Evolutionary conservation across 2,113 vertebrate species (phyloP).

Genomic region (Takifugu bimaculatus): DNA sequence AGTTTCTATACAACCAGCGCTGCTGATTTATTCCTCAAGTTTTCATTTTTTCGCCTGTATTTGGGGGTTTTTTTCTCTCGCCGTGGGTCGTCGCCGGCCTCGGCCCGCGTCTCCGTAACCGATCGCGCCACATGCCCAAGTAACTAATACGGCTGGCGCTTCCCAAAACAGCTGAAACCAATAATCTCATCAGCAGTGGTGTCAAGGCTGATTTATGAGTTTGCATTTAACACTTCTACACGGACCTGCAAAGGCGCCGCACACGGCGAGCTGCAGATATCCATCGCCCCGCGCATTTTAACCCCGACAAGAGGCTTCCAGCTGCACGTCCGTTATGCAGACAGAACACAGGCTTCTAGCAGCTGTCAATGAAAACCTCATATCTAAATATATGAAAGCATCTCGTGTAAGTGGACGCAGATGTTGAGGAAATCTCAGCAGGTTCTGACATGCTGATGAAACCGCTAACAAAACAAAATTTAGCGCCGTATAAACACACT

Average conservation of each 20-base stretch:
- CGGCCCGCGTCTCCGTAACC: conserved; percentile 29
- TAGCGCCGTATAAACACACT: conserved; percentile 50
- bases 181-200: conserved; percentile 55
- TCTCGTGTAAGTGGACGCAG: conserved; percentile 52
- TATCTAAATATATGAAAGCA: conserved; percentile 33
- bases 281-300: conserved; percentile 34
- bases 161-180: conserved; percentile 58
- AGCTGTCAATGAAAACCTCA: conserved; percentile 45
- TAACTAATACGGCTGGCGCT: conserved; percentile 30
- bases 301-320: conserved; percentile 30
- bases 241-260: conserved; percentile 25
- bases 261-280: conserved; percentile 28
- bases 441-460: conserved; percentile 48
- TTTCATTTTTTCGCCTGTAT: background rate
- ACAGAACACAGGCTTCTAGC: conserved; percentile 48
- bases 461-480: conserved; percentile 37
- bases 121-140: conserved; percentile 15
- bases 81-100: conserved; percentile 17
- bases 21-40: conserved; percentile 10
- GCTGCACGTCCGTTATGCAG: conserved; percentile 31
- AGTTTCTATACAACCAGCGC: conserved; percentile 11
- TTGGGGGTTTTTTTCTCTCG: conserved; percentile 1
- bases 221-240: conserved; percentile 23
- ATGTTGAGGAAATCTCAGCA: conserved; percentile 41
- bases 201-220: conserved; percentile 55